Evolutionary conservation across 2,797 vertebrate species (phyloP).

Genomic region (Cirrhinus molitorella): DNA sequence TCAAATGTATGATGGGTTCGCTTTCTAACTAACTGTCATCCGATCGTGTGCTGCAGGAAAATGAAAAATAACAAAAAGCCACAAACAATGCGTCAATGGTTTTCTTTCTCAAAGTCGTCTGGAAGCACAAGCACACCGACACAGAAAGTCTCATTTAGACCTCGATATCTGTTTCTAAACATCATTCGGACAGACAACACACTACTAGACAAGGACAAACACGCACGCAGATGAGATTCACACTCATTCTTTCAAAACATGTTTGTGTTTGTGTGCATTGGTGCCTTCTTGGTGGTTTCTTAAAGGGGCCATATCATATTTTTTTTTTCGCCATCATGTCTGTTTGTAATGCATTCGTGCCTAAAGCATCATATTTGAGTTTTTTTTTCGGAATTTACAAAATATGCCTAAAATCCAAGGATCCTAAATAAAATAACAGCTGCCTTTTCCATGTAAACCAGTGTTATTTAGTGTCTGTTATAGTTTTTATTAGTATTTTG

Average conservation of each 20-base stretch:
- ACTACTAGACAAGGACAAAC: constrained; percentile 53
- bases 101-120: constrained; percentile 43
- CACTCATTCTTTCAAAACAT: constrained; percentile 33
- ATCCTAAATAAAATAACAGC: no score
- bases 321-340: neutral
- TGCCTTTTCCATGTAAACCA: no score
- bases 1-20: constrained; percentile 60
- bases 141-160: neutral
- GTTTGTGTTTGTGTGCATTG: neutral
- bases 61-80: constrained; percentile 56
- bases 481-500: no score
- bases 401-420: no score
- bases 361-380: neutral
- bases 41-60: constrained; percentile 59
- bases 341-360: neutral
- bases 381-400: no score
- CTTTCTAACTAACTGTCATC: constrained; percentile 57
- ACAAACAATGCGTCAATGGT: constrained; percentile 50
- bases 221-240: constrained; percentile 12
- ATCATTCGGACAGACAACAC: constrained; percentile 43
- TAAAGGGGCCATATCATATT: constrained; percentile 17
- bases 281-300: neutral
- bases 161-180: constrained; percentile 7
- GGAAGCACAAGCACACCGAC: constrained; percentile 17
- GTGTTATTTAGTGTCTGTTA: no score